These are phyloP conservation scores for Berghia stephanieae DNA, from an alignment of 1,140 invertebrate genomes.

Conservation along the genomic window DNA sequence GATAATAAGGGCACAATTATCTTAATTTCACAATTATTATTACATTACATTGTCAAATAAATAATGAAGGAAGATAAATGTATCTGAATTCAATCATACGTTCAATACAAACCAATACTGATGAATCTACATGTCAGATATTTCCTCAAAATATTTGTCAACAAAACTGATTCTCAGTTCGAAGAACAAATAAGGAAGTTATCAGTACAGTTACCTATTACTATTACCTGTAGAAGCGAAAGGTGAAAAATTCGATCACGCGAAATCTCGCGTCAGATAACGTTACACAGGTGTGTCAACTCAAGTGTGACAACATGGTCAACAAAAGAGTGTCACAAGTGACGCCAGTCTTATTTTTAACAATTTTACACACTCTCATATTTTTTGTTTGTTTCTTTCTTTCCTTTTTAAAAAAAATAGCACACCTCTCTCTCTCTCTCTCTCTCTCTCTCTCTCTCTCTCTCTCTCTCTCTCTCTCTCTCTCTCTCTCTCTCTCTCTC, in stretches of 20 bases:
- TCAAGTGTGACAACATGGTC: background rate
- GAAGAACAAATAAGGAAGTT: background rate
- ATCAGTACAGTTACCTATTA: background rate
- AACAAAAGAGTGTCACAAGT: no score
- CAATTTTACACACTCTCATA: background rate
- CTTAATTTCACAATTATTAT: no score
- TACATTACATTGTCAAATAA: no score
- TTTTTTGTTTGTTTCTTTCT: constrained; percentile 6
- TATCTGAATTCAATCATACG: no score
- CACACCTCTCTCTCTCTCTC: constrained; percentile 11
- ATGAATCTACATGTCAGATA: no score
- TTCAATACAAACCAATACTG: no score
- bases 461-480: constrained; percentile 17
- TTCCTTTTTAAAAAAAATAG: background rate
- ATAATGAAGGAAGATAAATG: no score
- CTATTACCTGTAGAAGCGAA: no score
- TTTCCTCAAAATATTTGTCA: no score
- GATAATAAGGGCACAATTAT: no score
- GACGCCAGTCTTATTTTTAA: background rate
- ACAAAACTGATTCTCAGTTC: background rate
- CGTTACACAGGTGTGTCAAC: background rate
- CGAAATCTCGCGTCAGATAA: no score
- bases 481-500: constrained; percentile 12
- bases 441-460: background rate
- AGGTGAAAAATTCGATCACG: no score